Conservation (phyloP, 2,888 invertebrate species). For the Mellilla xanthometata region DNA sequence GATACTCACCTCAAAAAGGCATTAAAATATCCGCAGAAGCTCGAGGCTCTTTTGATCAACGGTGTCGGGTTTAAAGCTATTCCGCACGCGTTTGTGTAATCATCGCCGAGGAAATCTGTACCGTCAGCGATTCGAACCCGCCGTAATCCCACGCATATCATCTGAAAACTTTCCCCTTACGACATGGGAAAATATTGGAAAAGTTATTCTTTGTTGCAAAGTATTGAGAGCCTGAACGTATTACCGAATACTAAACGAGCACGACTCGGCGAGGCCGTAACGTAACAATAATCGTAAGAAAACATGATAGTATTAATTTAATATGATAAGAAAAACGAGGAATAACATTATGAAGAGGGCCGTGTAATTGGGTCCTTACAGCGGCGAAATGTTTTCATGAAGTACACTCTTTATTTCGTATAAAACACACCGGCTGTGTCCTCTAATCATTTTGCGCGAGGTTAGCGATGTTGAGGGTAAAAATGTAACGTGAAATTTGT, state of each 20-base stretch:
- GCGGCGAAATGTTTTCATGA: constrained; percentile 37
- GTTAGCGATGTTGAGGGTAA: constrained; percentile 15
- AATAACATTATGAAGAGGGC: constrained; percentile 35
- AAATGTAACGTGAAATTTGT: constrained; percentile 24
- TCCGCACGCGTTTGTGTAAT: constrained; percentile 60
- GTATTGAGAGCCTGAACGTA: constrained; percentile 30
- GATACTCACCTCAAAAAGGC: constrained; percentile 43
- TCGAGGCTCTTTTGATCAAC: constrained; percentile 51
- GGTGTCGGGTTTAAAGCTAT: constrained; percentile 41
- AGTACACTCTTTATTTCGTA: constrained; percentile 38
- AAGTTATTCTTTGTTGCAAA: constrained; percentile 39
- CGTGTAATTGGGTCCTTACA: constrained; percentile 39
- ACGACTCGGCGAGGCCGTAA: constrained; percentile 24
- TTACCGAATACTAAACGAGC: constrained; percentile 26
- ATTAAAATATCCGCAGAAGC: constrained; percentile 47
- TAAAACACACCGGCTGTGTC: constrained; percentile 34
- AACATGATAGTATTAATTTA: constrained; percentile 39
- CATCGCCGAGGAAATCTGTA: constrained; percentile 51
- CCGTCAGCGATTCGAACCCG: constrained; percentile 37
- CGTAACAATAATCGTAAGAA: constrained; percentile 36
- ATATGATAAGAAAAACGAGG: constrained; percentile 36
- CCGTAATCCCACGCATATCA: constrained; percentile 37
- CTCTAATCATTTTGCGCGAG: constrained; percentile 26
- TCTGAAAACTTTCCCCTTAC: constrained; percentile 37
- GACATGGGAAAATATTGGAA: constrained; percentile 46